Evolutionary conservation across 2,888 invertebrate genomes (phyloP).

Genomic region (Danaus chrysippus): DNA sequence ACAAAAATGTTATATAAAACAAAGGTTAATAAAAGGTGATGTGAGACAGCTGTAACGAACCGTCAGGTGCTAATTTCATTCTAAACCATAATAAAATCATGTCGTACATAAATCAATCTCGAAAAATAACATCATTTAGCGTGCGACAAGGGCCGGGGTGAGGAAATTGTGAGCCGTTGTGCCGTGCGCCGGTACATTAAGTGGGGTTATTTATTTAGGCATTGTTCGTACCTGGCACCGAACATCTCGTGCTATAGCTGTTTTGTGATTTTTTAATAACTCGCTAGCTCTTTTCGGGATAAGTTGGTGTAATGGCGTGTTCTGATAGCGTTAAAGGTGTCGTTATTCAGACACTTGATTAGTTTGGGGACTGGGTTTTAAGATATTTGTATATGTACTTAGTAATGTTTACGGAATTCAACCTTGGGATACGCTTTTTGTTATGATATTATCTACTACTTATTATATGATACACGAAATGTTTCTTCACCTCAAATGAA

Average conservation of each 20-base stretch:
- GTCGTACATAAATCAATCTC: slow-evolving; percentile 40
- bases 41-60: background rate
- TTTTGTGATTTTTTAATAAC: slow-evolving; percentile 24
- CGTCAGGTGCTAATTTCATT: slow-evolving; percentile 2
- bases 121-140: slow-evolving; percentile 42
- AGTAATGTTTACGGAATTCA: too few relatives aligned
- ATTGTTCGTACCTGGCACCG: slow-evolving; percentile 50
- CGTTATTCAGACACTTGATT: too few relatives aligned
- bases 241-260: slow-evolving; percentile 31
- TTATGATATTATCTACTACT: too few relatives aligned
- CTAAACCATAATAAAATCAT: slow-evolving; percentile 21
- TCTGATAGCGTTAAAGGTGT: background rate
- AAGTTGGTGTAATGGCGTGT: background rate
- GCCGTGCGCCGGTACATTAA: slow-evolving; percentile 66
- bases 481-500: too few relatives aligned
- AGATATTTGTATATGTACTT: too few relatives aligned
- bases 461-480: too few relatives aligned
- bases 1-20: background rate
- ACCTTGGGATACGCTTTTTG: too few relatives aligned
- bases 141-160: slow-evolving; percentile 45
- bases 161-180: slow-evolving; percentile 59
- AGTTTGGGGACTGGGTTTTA: too few relatives aligned
- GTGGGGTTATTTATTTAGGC: slow-evolving; percentile 75
- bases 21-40: background rate
- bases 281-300: slow-evolving; percentile 22